Evolutionary conservation across 1,140 invertebrate genomes (phyloP).

Genomic region (Brachionus sp.): DNA sequence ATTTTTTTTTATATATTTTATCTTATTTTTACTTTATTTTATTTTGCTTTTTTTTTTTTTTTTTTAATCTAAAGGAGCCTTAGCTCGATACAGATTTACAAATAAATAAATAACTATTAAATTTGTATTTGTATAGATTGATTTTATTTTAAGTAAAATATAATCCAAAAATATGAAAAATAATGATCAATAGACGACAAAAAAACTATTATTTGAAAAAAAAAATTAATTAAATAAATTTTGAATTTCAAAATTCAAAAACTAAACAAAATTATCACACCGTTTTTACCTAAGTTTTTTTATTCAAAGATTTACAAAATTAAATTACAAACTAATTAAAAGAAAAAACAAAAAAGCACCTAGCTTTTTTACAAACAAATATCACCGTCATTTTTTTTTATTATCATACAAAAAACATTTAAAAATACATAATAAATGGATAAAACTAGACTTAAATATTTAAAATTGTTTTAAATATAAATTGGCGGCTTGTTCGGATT

Average conservation of each 20-base stretch:
- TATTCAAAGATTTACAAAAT: background rate
- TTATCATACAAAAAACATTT: background rate
- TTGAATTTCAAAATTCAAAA: background rate
- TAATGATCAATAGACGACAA: background rate
- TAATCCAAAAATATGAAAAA: background rate
- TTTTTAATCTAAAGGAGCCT: too few species aligned
- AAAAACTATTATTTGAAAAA: background rate
- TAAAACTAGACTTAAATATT: background rate
- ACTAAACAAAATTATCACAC: background rate
- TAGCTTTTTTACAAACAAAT: background rate
- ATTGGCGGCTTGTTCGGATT: conserved; percentile 32
- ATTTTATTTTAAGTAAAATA: background rate
- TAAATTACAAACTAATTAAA: background rate
- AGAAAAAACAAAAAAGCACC: conserved; percentile 15
- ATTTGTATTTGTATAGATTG: background rate
- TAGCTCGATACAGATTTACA: too few species aligned
- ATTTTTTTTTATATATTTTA: background rate
- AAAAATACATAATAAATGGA: background rate
- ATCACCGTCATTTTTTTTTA: conserved; percentile 12
- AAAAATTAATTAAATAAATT: background rate
- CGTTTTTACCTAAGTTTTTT: background rate
- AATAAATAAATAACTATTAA: background rate
- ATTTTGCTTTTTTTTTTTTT: too few species aligned
- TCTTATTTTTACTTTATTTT: too few species aligned
- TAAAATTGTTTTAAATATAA: conserved; percentile 20